Evolutionary conservation across 2,113 vertebrate genomes (phyloP), one percentile per base, ranked within the genome.

Genomic region (Caranx ignobilis): DNA sequence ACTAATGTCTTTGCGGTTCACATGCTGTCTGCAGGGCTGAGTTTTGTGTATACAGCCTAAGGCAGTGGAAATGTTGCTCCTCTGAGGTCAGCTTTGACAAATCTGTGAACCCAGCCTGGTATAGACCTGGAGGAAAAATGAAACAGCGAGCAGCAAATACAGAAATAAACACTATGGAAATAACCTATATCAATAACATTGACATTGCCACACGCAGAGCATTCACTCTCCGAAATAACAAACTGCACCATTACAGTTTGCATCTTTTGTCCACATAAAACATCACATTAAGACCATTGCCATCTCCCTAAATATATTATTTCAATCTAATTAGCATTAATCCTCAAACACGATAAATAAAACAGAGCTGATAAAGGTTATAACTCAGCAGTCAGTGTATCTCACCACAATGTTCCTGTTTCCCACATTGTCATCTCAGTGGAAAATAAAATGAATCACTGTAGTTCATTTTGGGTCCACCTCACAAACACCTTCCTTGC

Each of bases 71-170:
- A 88, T 79, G 86, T 84, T 83, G 72, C 72, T 85, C 62, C 78
- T 82, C 79, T 71, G 77, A 84, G 89, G 90, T 93, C 92, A 88
- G 71, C 72, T 79, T 75, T 90, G 87, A 91, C 79, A 79, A 90
- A 92, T 87, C 78, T 84, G 72, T 74, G 56, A 85, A 55, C 57
- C 71, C 60, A 41, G 73, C 63, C 79, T 63, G 48, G 2, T 75
- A 39, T 77, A 87, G 72, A 88, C 55, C 75, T 79, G 47, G 56
- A 83, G 76, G 83, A 35, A 68, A 81, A 82, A 85, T 48, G 55
- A 76, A 89, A 75, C 57, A 62, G 77, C n/a, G 10, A 55, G 64
- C 35, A 76, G 59, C 65, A 82, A 79, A 87, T 82, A 73, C 77
- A 87, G 81, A 85, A 75, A 65, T 45, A 76, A 81, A 59, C n/a